These are phyloP conservation scores for Corythoichthys haematopterus DNA, from an alignment of 2,113 vertebrate species.

Conservation along the genomic window DNA sequence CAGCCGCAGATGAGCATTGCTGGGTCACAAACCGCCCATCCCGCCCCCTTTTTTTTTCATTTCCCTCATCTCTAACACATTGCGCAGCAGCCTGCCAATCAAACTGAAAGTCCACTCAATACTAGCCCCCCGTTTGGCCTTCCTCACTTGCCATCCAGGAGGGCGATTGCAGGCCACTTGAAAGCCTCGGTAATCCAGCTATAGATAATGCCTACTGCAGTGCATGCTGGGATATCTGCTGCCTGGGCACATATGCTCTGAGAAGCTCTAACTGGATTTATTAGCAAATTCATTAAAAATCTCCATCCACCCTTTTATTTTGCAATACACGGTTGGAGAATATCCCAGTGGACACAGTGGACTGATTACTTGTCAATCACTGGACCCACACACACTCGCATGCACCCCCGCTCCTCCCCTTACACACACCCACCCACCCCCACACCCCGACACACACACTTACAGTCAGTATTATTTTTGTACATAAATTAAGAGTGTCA, in stretches of 20 bases:
- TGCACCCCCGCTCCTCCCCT: too few species aligned
- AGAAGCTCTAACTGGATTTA: constrained; percentile 3
- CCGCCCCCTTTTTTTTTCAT: constrained; percentile 22
- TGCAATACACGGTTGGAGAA: not conserved
- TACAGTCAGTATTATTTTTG: not conserved
- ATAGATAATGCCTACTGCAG: constrained; percentile 29
- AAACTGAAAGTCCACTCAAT: constrained; percentile 47
- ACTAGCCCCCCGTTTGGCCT: constrained; percentile 34
- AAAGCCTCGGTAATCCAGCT: constrained; percentile 45
- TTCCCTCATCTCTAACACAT: constrained; percentile 38
- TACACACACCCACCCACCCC: not conserved
- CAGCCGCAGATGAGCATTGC: not conserved
- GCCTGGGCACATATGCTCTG: not conserved
- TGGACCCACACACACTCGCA: not conserved
- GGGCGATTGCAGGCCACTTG: constrained; percentile 46
- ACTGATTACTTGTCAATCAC: constrained; percentile 7
- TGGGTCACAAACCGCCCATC: constrained; percentile 9
- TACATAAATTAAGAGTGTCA: not conserved
- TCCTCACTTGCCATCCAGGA: constrained; percentile 29
- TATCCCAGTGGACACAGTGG: not conserved
- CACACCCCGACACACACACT: not conserved
- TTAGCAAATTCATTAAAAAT: not conserved
- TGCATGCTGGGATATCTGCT: constrained; percentile 18
- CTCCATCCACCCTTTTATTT: not conserved
- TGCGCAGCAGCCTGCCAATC: constrained; percentile 46